phyloP scores from a whole-genome alignment of 2,797 vertebrate genomes.

The Clarias pachynema region DNA sequence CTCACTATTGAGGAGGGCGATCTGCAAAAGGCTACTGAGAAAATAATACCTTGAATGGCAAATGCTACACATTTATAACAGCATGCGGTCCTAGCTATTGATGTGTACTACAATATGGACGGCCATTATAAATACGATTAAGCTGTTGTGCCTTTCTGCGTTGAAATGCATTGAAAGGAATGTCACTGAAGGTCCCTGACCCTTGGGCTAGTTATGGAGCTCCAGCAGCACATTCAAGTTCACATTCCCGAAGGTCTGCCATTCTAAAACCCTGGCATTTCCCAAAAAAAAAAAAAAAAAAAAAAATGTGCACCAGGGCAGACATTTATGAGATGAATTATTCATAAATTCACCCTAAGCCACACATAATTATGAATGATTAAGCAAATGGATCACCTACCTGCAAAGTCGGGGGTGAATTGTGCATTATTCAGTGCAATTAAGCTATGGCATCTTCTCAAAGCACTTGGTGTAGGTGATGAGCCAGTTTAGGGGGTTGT shows the following conservation, averaged over 20 bases:
- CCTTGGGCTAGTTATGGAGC: conserved; percentile 28
- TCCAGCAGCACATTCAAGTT: conserved; percentile 29
- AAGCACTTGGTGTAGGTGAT: conserved; percentile 56
- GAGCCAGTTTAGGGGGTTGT: conserved; percentile 43
- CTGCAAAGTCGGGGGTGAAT: conserved; percentile 54
- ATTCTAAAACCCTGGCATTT: conserved; percentile 51
- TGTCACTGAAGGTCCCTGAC: conserved; percentile 25
- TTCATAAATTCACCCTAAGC: conserved; percentile 62
- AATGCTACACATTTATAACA: neutral
- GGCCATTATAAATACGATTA: neutral
- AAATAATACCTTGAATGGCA: neutral
- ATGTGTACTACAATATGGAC: neutral
- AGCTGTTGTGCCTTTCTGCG: conserved; percentile 21
- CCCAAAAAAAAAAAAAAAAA: no score
- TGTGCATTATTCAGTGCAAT: conserved; percentile 55
- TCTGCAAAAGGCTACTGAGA: neutral
- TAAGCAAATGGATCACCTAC: conserved; percentile 65
- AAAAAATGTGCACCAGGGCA: conserved; percentile 42
- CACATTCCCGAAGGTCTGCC: conserved; percentile 40
- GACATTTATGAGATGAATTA: conserved; percentile 62
- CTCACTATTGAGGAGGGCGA: neutral
- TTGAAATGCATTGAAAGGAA: conserved; percentile 10
- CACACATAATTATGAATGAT: conserved; percentile 64
- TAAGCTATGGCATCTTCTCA: conserved; percentile 56
- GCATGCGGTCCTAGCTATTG: neutral